These are phyloP conservation scores for Phenganax subtilis DNA, from an alignment of 92 coral and sea anemone genomes.

Conservation along the genomic window DNA sequence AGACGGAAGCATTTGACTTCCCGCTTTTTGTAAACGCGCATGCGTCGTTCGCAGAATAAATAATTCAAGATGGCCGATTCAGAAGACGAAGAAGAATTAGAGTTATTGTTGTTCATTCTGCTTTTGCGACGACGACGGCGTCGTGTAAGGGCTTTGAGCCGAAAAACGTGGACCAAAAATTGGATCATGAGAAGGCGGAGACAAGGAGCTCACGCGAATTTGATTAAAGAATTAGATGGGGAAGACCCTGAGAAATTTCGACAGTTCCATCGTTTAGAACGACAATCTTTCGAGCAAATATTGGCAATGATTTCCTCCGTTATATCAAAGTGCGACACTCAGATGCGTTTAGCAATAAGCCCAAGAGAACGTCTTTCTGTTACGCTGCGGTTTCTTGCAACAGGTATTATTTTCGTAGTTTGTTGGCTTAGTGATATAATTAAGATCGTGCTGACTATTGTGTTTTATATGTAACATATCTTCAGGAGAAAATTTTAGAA, in stretches of 20 bases:
- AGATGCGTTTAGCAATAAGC: slow-evolving; percentile 9
- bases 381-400: slow-evolving; percentile 30
- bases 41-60: slow-evolving; percentile 3
- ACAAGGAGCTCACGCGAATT: slow-evolving; percentile 13
- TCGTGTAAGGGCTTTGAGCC: neutral
- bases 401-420: slow-evolving; percentile 10
- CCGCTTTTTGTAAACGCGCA: neutral
- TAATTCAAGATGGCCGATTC: slow-evolving; percentile 17
- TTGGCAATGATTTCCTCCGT: neutral
- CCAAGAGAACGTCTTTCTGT: slow-evolving; percentile 31
- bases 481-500: slow-evolving; percentile 48
- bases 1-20: slow-evolving; percentile 4
- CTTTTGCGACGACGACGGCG: slow-evolving; percentile 1
- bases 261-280: slow-evolving; percentile 23
- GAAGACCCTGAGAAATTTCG: slow-evolving; percentile 39
- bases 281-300: neutral
- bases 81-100: neutral
- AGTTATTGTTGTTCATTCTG: slow-evolving; percentile 1
- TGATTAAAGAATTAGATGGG: slow-evolving; percentile 10
- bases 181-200: slow-evolving; percentile 17
- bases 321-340: slow-evolving; percentile 17
- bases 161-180: slow-evolving; percentile 19
- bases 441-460: too few relatives aligned
- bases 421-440: too few relatives aligned
- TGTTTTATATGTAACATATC: neutral